These are phyloP conservation scores for Yponomeuta plumbellus DNA, from an alignment of 2,888 invertebrate species.

Conservation along the genomic window DNA sequence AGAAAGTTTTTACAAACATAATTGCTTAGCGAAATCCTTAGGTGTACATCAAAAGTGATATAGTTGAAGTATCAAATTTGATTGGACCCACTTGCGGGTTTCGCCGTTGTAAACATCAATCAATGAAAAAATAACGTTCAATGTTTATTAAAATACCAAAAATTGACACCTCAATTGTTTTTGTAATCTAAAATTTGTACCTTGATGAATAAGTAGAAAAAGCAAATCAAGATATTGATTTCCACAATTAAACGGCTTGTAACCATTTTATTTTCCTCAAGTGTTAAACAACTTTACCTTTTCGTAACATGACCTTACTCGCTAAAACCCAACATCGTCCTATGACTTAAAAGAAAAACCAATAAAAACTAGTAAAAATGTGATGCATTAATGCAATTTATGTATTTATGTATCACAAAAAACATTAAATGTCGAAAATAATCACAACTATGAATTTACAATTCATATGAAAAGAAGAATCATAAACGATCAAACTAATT, in stretches of 20 bases:
- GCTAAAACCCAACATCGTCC: constrained; percentile 35
- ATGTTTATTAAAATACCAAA: background rate
- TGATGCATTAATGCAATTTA: constrained; percentile 73
- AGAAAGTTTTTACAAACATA: constrained; percentile 9
- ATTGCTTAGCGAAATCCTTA: too few species aligned
- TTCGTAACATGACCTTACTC: constrained; percentile 36
- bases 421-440: constrained; percentile 75
- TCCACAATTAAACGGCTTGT: background rate
- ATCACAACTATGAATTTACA: constrained; percentile 77
- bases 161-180: constrained; percentile 43
- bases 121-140: background rate
- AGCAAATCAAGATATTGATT: constrained; percentile 49
- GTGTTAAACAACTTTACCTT: constrained; percentile 24
- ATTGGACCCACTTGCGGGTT: too few species aligned
- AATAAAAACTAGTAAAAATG: constrained; percentile 48
- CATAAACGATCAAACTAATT: constrained; percentile 61
- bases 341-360: constrained; percentile 45
- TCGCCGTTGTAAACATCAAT: background rate
- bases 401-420: constrained; percentile 73
- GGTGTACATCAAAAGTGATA: too few species aligned
- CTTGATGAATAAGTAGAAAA: constrained; percentile 46
- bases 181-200: constrained; percentile 65
- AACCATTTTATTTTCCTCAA: constrained; percentile 25
- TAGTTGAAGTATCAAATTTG: too few species aligned
- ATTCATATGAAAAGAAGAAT: constrained; percentile 61